Evolutionary conservation across 2,113 vertebrate species (phyloP), one percentile per base, ranked within the genome.

Genomic region (Excalfactoria chinensis): DNA sequence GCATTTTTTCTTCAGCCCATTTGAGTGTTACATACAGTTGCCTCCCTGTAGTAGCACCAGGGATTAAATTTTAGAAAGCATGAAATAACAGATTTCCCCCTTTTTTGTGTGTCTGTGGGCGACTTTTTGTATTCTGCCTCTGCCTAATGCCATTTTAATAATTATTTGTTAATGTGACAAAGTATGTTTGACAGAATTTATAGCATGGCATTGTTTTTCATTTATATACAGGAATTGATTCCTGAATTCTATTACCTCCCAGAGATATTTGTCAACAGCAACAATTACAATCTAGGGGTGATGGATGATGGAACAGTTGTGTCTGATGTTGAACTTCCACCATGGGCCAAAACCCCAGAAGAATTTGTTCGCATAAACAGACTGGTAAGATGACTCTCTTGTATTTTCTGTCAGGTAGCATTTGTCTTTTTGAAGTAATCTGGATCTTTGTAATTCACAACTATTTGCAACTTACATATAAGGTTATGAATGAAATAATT

Each of bases 211-310:
- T 90, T 97, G 60, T 94, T 88, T 96, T 97, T 97, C 83, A 85
- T 97, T 97, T 97, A 91, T 93, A 80, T 88, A 48, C 97, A 99
- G 99, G 99, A 99, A 95, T 97, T 99, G 98, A 99, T 99, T 92
- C 99, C 99, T 89, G 99, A 99, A 98, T 99, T 99, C 98, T 99
- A 98, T 98, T 99, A 99, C 97, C 99, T 99, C 86, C 99, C 99
- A 69, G 99, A 99, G 98, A 99, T 99, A 99, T 99, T 99, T 97
- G 98, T 99, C 97, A 99, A 99, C 94, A 97, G 98, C 96, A 99
- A 99, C 98, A 97, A 98, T 96, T 99, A 99, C 97, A 99, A 97
- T 95, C 98, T 99, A 96, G 99, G 99, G 86, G 98, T 99, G 97
- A 99, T 99, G 99, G 99, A 99, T 97, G 99, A 99, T 82, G 98